Evolutionary conservation across 1,140 invertebrate genomes (phyloP).

Genomic region (Papilio polyxenes): DNA sequence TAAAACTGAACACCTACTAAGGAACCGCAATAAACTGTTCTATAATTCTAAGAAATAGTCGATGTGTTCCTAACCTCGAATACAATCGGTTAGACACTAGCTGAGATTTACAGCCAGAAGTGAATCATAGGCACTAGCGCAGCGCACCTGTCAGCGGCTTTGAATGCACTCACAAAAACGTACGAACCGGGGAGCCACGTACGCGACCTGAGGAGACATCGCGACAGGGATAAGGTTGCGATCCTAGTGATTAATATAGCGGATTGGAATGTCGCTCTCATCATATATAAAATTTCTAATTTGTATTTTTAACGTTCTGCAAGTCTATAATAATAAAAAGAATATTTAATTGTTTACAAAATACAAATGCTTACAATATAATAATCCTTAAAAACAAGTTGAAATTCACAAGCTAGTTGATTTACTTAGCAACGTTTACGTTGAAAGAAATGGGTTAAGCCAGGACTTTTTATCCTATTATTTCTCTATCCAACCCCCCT

Average conservation of each 20-base stretch:
- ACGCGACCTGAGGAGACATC: constrained; percentile 46
- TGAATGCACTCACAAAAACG: constrained; percentile 42
- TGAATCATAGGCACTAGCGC: constrained; percentile 34
- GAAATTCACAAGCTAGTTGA: too few relatives aligned
- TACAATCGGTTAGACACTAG: constrained; percentile 27
- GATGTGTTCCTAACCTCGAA: constrained; percentile 25
- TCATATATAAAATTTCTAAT: constrained; percentile 2
- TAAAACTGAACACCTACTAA: background rate
- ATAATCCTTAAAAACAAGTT: too few relatives aligned
- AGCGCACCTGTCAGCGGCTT: constrained; percentile 47
- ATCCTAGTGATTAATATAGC: constrained; percentile 38
- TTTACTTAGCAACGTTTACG: too few relatives aligned
- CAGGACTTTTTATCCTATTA: too few relatives aligned
- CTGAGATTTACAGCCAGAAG: constrained; percentile 26
- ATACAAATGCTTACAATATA: too few relatives aligned
- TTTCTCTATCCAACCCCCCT: too few relatives aligned
- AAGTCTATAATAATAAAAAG: too few relatives aligned
- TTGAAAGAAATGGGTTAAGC: too few relatives aligned
- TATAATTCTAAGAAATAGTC: background rate
- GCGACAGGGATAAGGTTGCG: constrained; percentile 34
- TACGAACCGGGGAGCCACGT: constrained; percentile 43
- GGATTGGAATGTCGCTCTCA: constrained; percentile 39
- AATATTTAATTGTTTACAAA: too few relatives aligned
- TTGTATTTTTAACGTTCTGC: too few relatives aligned
- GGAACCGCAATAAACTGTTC: background rate